A percentile compares a stretch with the other conserved stretches of the same genome.
phyloP scores from a whole-genome alignment of 2,888 invertebrate species.

The Apodemia mormo region DNA sequence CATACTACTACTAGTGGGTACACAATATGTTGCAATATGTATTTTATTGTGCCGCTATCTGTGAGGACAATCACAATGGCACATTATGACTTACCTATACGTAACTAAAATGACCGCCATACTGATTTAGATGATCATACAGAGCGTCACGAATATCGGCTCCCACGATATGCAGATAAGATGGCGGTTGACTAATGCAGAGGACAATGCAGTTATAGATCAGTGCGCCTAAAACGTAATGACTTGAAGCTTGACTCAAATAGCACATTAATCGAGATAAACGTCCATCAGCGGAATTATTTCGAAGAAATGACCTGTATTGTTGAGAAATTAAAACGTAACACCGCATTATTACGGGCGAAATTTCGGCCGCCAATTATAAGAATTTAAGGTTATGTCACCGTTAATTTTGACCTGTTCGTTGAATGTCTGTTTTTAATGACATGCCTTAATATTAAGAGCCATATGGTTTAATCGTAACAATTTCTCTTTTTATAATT shows the following conservation, averaged over 20 bases:
- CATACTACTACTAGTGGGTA: background rate
- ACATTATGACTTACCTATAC: constrained; percentile 27
- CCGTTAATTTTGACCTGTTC: constrained; percentile 26
- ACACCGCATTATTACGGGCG: constrained; percentile 19
- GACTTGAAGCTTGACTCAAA: constrained; percentile 50
- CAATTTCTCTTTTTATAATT: constrained; percentile 12
- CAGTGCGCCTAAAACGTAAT: constrained; percentile 60
- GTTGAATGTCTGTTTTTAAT: constrained; percentile 25
- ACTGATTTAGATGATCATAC: constrained; percentile 45
- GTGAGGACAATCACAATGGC: constrained; percentile 19
- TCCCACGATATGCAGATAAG: constrained; percentile 77
- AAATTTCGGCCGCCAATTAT: constrained; percentile 23
- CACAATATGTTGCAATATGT: background rate
- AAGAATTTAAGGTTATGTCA: constrained; percentile 27
- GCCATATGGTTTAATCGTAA: constrained; percentile 17
- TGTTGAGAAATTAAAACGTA: constrained; percentile 25
- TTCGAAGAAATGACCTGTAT: constrained; percentile 20
- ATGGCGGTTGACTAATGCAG: constrained; percentile 74
- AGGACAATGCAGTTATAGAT: constrained; percentile 75
- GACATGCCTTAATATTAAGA: constrained; percentile 11
- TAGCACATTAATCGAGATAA: constrained; percentile 74
- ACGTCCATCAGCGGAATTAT: constrained; percentile 50
- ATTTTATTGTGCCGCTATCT: constrained; percentile 12
- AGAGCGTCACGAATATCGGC: constrained; percentile 49
- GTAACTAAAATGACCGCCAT: constrained; percentile 43